These are phyloP conservation scores for Boleophthalmus pectinirostris DNA, from an alignment of 2,113 vertebrate genomes.

Conservation along the genomic window DNA sequence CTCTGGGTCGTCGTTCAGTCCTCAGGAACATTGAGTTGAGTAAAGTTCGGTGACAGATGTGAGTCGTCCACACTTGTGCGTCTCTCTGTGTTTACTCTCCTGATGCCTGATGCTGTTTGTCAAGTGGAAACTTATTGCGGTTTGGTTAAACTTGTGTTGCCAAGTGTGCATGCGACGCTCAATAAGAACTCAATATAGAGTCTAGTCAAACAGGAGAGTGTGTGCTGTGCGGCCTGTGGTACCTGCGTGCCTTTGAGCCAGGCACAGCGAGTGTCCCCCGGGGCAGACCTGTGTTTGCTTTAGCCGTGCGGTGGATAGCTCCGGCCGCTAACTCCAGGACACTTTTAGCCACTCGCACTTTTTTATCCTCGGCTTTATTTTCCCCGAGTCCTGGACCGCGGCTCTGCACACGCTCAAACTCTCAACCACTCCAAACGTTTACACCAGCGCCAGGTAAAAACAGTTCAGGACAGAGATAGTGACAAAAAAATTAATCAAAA, in stretches of 20 bases:
- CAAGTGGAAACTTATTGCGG: slow-evolving; percentile 1
- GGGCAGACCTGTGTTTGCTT: slow-evolving; percentile 80
- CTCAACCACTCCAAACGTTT: no score
- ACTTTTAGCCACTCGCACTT: slow-evolving; percentile 78
- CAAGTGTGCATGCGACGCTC: neutral
- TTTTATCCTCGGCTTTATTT: slow-evolving; percentile 76
- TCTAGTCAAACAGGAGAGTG: neutral
- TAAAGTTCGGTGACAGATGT: neutral
- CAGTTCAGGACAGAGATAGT: no score
- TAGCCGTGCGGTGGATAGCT: slow-evolving; percentile 77
- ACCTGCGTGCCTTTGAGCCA: slow-evolving; percentile 5
- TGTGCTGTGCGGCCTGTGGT: neutral
- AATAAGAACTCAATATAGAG: neutral
- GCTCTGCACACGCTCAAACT: no score
- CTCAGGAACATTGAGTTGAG: neutral
- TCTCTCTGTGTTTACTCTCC: neutral
- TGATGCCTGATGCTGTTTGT: neutral
- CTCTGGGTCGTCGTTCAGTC: no score
- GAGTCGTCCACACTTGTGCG: neutral
- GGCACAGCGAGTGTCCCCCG: slow-evolving; percentile 56
- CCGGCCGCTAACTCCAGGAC: slow-evolving; percentile 70
- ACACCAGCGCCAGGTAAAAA: no score
- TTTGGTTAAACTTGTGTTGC: neutral
- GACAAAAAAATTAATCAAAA: no score
- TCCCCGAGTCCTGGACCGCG: neutral